Evolutionary conservation across 2,888 invertebrate genomes (phyloP), one percentile per base, ranked within the genome.

Genomic region (Apamea epomidion): DNA sequence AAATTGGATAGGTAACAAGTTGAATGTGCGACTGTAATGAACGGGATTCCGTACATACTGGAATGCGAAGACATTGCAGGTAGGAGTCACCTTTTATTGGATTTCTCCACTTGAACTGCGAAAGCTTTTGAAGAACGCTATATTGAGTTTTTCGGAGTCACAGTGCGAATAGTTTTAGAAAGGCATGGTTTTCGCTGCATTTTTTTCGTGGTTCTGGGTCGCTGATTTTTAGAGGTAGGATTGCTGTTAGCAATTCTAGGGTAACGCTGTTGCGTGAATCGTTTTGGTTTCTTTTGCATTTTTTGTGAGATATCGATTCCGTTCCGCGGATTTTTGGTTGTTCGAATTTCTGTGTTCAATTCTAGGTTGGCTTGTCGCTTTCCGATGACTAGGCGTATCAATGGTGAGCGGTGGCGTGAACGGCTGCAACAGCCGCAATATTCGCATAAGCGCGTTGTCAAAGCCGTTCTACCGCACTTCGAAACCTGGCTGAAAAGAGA

Each of bases 1-100:
- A 94, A 94, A 95, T 95, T 93, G 93, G 94, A 92, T 91, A 94
- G 93, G 95, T 95, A 94, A 93, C 95, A 95, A 95, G 94, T 95
- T 93, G 93, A 92, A 92, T 93, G 93, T 93, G 93, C 93, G 89
- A 90, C 92, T 91, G 95, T 95, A 96, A 96, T 96, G 95, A 96
- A 95, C 94, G 94, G 94, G 91, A 92, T 95, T 92, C 95, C 95
- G 78, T 85, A 92, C 93, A 94, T 95, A 93, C 95, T 94, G 76
- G 87, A 90, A 91, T 90, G 92, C 91, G 93, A 93, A 94, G 94
- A 95, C 95, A 93, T 91, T 93, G 93, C 94, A 95, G 94, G 94
- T 94, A 88, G 90, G 85, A 90, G 83, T 92, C 92, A 90, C 79
- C 82, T 87, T 93, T 95, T 96, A 96, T 96, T 96, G 95, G 95